Base-by-base conservation (phyloP, 1,140 invertebrate genomes). In the Wiebesia pumilae region DNA sequence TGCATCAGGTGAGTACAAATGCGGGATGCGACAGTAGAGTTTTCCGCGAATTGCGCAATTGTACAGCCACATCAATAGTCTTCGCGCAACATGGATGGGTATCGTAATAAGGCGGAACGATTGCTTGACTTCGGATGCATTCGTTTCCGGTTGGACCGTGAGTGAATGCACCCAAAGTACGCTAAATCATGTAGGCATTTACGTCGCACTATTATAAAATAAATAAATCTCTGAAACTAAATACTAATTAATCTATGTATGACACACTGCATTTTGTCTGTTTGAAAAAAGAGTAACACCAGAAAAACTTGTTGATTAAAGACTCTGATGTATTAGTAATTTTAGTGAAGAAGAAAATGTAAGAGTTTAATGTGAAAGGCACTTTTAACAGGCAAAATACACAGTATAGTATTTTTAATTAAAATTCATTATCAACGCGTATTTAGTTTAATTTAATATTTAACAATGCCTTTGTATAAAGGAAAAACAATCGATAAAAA, bases 171-270 rank as follows among this genome's bases (percentile, higher is more conserved):
- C n/a, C n/a, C n/a, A n/a, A n/a, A n/a, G n/a, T n/a, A n/a, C n/a
- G n/a, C n/a, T n/a, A n/a, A n/a, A n/a, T n/a, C n/a, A n/a, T n/a
- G n/a, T n/a, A n/a, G n/a, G n/a, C n/a, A n/a, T n/a, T n/a, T n/a
- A n/a, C n/a, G n/a, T n/a, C n/a, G n/a, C n/a, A n/a, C n/a, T n/a
- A 73, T 27, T 47, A 38, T 83, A 78, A 84, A 77, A 80, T 84
- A 81, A 81, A 85, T 85, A 81, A 43, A 71, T 80, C 51, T 85
- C 51, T 81, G 78, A 33, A 80, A 62, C 51, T 85, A 77, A 81
- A 75, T 81, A 51, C 79, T 81, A 77, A 71, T 75, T 47, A 67
- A 81, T 80, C 47, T 27, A 65, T 51, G n/a, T 77, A 65, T 73
- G 43, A 81, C 75, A 81, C 71, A 81, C 43, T 86, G 27, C 75